These are phyloP conservation scores for Volucella zonaria DNA, from an alignment of 2,888 invertebrate genomes.

Conservation along the genomic window DNA sequence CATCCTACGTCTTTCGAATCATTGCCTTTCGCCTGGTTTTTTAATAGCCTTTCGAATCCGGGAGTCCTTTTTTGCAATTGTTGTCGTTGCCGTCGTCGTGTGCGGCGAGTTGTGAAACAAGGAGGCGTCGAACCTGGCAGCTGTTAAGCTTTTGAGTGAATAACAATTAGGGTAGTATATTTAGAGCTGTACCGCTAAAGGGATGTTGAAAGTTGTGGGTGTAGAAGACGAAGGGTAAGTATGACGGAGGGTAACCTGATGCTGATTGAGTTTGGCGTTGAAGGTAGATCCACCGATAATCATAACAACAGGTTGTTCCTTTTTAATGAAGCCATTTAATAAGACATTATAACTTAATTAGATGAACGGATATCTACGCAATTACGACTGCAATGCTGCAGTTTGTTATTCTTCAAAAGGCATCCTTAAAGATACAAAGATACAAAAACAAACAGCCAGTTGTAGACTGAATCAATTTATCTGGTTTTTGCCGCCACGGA, in stretches of 20 bases:
- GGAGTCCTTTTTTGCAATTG: conserved; percentile 43
- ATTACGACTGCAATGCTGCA: conserved; percentile 41
- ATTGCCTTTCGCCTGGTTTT: neutral
- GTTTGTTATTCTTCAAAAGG: conserved; percentile 37
- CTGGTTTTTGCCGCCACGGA: no score
- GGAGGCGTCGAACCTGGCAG: conserved; percentile 68
- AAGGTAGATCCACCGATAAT: conserved; percentile 59
- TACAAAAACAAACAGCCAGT: no score
- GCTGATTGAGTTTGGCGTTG: conserved; percentile 59
- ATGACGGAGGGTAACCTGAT: conserved; percentile 46
- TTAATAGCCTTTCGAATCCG: conserved; percentile 23
- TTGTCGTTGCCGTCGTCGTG: conserved; percentile 34
- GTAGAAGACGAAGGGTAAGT: neutral
- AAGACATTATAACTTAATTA: conserved; percentile 67
- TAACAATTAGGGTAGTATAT: conserved; percentile 72
- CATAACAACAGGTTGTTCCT: conserved; percentile 63
- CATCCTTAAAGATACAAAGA: conserved; percentile 1
- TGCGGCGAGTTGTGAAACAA: conserved; percentile 68
- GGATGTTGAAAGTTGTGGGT: conserved; percentile 10
- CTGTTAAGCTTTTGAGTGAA: conserved; percentile 74
- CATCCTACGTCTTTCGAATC: no score
- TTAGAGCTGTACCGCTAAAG: conserved; percentile 37
- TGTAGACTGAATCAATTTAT: no score
- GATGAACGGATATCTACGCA: conserved; percentile 38
- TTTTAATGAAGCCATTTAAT: conserved; percentile 53